Conservation (phyloP, 2,888 invertebrate species). For the Spialia ferax region DNA sequence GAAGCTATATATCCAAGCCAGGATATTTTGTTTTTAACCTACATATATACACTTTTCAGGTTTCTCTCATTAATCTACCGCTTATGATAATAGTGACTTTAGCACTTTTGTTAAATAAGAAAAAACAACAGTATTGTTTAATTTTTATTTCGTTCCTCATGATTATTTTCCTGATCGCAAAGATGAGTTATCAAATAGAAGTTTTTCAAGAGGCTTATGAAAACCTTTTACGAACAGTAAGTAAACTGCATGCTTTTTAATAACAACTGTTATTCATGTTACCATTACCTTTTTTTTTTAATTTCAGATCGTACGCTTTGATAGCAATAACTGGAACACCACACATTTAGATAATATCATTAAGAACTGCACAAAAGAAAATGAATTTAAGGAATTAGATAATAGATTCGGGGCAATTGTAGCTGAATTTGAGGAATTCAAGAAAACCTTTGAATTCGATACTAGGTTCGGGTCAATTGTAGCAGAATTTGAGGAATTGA, state of each 20-base stretch:
- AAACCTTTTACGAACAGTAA: background rate
- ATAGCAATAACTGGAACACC: no score
- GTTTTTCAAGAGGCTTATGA: background rate
- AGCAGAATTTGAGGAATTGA: no score
- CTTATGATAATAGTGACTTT: background rate
- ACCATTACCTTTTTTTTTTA: no score
- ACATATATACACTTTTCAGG: background rate
- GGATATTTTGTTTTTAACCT: background rate
- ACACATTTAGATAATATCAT: background rate
- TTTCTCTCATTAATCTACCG: background rate
- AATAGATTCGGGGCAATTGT: no score
- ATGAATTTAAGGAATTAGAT: no score
- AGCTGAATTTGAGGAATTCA: no score
- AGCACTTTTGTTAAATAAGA: background rate
- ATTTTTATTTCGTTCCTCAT: conserved; percentile 2
- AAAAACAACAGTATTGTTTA: conserved; percentile 6
- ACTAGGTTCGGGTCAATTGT: no score
- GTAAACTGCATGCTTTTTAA: background rate
- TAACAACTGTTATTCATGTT: no score
- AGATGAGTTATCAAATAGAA: background rate
- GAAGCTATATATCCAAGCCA: background rate
- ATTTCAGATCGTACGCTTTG: no score
- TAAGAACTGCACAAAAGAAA: background rate
- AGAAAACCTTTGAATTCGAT: no score
- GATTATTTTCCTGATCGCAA: background rate